phyloP scores from a whole-genome alignment of 2,797 vertebrate genomes.

The Acanthopagrus latus region DNA sequence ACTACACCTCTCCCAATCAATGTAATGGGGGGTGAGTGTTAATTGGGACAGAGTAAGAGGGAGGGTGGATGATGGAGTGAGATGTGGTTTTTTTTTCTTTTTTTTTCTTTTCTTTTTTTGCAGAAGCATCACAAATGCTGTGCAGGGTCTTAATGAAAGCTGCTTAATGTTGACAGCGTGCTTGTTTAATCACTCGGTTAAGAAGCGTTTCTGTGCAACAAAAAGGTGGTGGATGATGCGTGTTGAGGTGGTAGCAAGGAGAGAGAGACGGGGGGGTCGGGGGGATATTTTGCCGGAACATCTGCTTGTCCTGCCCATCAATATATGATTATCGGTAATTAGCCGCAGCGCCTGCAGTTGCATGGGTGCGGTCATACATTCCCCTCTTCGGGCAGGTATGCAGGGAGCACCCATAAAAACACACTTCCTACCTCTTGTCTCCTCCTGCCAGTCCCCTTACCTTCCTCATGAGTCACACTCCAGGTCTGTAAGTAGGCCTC shows the following conservation, averaged over 20 bases:
- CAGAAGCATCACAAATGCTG: conserved; percentile 74
- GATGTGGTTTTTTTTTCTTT: conserved; percentile 48
- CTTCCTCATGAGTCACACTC: conserved; percentile 40
- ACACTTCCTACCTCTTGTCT: conserved; percentile 26
- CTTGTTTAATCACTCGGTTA: conserved; percentile 56
- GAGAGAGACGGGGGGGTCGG: conserved; percentile 1
- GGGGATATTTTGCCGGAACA: conserved; percentile 68
- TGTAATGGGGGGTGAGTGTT: conserved; percentile 82
- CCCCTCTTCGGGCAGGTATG: conserved; percentile 74
- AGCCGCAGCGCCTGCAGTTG: conserved; percentile 70
- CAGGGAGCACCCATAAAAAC: conserved; percentile 51
- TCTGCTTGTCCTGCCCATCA: conserved; percentile 81
- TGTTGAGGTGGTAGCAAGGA: conserved; percentile 8
- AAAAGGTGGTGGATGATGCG: conserved; percentile 10
- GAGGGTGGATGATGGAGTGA: conserved; percentile 62
- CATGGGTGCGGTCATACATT: conserved; percentile 67
- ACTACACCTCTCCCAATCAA: conserved; percentile 80
- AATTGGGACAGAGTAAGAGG: conserved; percentile 77
- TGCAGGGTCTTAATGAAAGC: conserved; percentile 54
- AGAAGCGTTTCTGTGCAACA: conserved; percentile 48
- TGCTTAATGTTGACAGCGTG: conserved; percentile 46
- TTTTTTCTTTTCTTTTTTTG: conserved; percentile 48
- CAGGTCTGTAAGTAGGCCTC: conserved; percentile 1
- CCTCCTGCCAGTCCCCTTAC: conserved; percentile 9
- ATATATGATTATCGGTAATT: conserved; percentile 83